phyloP scores from a whole-genome alignment of 2,888 invertebrate genomes.

The Lithophane semibrunnea region DNA sequence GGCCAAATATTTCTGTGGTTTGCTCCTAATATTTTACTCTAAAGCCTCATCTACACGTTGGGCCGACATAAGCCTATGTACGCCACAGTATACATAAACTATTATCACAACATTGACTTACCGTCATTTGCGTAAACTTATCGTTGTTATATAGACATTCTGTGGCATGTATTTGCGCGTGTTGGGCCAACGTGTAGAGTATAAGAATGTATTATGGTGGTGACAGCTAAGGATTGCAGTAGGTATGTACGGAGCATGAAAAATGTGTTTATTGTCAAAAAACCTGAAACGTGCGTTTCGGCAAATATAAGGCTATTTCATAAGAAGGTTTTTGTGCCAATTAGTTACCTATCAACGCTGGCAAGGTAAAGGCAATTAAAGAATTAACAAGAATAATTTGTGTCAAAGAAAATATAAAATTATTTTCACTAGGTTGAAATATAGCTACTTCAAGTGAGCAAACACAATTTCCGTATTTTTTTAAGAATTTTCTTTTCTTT shows the following conservation, averaged over 20 bases:
- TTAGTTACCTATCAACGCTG: background rate
- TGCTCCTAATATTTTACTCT: conserved; percentile 11
- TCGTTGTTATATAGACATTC: too few species aligned
- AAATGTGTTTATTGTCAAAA: background rate
- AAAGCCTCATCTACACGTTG: too few species aligned
- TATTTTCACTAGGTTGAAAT: background rate
- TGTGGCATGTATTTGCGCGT: too few species aligned
- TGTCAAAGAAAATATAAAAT: background rate
- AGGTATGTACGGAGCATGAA: background rate
- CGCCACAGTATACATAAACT: too few species aligned
- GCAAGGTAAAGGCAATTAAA: background rate
- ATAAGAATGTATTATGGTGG: too few species aligned
- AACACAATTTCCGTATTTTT: background rate
- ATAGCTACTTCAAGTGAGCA: background rate
- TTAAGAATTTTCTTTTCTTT: background rate
- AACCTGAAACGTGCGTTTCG: too few species aligned
- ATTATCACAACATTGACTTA: too few species aligned
- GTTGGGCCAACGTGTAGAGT: too few species aligned
- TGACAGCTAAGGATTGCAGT: too few species aligned
- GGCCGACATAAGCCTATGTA: too few species aligned
- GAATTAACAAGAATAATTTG: background rate
- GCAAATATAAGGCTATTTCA: background rate
- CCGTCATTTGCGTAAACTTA: too few species aligned
- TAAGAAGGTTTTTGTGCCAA: background rate
- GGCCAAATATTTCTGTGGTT: conserved; percentile 34